phyloP scores from a whole-genome alignment of 2,113 vertebrate species.

The Hypocryptadius cinnamomeus region DNA sequence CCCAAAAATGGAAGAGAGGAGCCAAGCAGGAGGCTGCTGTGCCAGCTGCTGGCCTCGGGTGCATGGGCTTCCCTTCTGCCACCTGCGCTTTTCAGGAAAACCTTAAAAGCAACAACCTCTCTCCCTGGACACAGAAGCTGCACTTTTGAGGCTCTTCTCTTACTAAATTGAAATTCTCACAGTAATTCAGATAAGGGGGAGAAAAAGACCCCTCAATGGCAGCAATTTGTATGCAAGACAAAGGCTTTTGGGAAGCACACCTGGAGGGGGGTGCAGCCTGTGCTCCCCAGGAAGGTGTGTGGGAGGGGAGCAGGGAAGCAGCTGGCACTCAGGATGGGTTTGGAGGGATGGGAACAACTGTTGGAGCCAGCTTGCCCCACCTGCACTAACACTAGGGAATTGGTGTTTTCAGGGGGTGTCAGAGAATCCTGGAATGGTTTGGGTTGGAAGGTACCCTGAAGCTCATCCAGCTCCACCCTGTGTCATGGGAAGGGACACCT shows the following conservation, averaged over 20 bases:
- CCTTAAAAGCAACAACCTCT: background rate
- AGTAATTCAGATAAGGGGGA: background rate
- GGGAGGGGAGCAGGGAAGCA: background rate
- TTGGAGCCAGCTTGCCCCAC: background rate
- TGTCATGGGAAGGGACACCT: background rate
- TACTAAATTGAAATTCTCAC: background rate
- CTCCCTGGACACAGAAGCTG: background rate
- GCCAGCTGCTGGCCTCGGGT: background rate
- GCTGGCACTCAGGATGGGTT: fast-evolving
- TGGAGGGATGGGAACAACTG: background rate
- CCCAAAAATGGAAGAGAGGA: background rate
- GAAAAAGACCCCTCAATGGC: background rate
- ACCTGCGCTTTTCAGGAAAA: background rate
- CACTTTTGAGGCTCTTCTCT: background rate
- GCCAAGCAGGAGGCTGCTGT: background rate
- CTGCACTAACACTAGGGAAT: background rate
- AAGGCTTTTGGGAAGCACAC: background rate
- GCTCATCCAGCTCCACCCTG: fast-evolving
- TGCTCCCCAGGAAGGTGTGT: fast-evolving
- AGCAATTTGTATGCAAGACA: background rate
- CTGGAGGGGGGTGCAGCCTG: background rate
- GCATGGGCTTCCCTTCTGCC: background rate
- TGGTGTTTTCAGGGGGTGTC: background rate
- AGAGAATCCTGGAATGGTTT: background rate
- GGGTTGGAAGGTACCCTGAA: background rate